Evolutionary conservation across 2,888 invertebrate species (phyloP), one percentile per base, ranked within the genome.

Genomic region (Tupiocoris notatus): DNA sequence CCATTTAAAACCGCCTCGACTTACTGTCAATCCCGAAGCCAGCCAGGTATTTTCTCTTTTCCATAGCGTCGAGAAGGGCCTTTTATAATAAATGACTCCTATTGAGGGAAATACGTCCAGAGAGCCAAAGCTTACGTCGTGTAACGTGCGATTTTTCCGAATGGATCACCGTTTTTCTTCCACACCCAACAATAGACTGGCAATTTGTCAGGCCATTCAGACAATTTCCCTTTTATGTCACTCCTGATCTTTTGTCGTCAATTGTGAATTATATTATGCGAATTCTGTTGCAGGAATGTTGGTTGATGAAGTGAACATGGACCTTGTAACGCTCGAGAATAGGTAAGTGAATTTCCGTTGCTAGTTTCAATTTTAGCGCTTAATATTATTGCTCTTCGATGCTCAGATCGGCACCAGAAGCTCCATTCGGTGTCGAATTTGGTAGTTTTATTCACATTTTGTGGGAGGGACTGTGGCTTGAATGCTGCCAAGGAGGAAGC

Each of bases 291-390:
- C 80, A 82, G 81, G 80, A 54, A 81, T 83, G 81, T 81, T 83
- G 74, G 80, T 83, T 78, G 83, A 83, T 79, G 82, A 83, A 80
- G 84, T 86, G 77, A 86, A 86, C 79, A 84, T 86, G 79, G 87
- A 88, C 81, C 84, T 89, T 80, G 85, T 87, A 81, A 84, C 86
- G 65, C 83, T 89, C 79, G 88, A 89, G 82, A 86, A 86, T 80
- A 86, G 81, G 81, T 81, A 77, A 79, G 59, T 7, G 39, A 39
- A n/a, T n/a, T n/a, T n/a, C n/a, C n/a, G n/a, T n/a, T n/a, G n/a
- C n/a, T n/a, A n/a, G n/a, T n/a, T n/a, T n/a, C n/a, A n/a, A n/a
- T n/a, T n/a, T n/a, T n/a, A n/a, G n/a, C n/a, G n/a, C n/a, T n/a
- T n/a, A n/a, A n/a, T n/a, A n/a, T n/a, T n/a, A n/a, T n/a, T n/a